Evolutionary conservation across 2,113 vertebrate species (phyloP).

Genomic region (Cyphomyrus plagiostoma): DNA sequence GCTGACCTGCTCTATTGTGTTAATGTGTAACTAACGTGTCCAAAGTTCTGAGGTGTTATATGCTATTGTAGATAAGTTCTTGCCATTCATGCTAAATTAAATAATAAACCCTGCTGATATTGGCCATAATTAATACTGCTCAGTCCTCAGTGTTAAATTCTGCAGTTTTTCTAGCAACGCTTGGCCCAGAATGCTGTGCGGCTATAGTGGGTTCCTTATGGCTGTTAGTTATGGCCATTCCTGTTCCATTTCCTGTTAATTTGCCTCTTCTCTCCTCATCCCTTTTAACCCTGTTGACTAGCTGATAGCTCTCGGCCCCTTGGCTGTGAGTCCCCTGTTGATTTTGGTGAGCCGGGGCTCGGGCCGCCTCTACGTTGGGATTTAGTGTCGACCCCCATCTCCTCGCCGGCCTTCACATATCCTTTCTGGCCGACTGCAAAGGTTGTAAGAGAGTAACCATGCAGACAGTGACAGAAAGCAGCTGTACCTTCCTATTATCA

Average conservation of each 20-base stretch:
- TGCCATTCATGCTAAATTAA: neutral
- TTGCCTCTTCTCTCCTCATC: constrained; percentile 28
- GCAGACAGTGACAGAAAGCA: neutral
- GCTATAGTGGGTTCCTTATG: neutral
- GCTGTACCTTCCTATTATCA: neutral
- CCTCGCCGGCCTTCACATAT: neutral
- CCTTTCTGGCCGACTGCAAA: neutral
- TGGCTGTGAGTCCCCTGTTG: constrained; percentile 32
- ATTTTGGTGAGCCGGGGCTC: constrained; percentile 19
- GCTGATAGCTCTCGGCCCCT: constrained; percentile 32
- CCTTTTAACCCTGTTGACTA: constrained; percentile 25
- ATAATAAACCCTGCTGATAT: neutral
- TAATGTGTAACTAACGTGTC: neutral
- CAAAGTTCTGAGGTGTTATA: neutral
- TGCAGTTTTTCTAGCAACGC: neutral
- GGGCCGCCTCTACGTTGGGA: neutral
- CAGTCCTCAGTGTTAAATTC: neutral
- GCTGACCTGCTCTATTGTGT: neutral
- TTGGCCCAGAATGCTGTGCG: neutral
- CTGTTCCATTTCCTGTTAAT: constrained; percentile 18
- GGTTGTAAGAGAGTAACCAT: neutral
- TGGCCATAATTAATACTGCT: neutral
- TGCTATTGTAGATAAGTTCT: neutral
- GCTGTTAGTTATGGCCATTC: neutral
- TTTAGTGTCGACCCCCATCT: neutral